These are phyloP conservation scores for Panzeria rudis DNA, from an alignment of 2,888 invertebrate species.

Conservation along the genomic window DNA sequence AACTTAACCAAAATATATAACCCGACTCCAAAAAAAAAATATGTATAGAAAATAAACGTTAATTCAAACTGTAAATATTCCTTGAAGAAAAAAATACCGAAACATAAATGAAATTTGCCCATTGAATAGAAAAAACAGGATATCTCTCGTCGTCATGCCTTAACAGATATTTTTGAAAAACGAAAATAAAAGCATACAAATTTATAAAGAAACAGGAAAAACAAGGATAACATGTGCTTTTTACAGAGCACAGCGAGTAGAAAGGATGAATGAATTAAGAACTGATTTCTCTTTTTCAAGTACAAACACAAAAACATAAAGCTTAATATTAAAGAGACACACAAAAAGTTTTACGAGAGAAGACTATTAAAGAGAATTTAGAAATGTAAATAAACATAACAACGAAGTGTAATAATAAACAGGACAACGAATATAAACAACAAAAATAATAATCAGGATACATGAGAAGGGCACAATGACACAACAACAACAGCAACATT, in stretches of 20 bases:
- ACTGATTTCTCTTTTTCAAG: not conserved
- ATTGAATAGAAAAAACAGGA: not conserved
- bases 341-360: not conserved
- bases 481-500: not conserved
- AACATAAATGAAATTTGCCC: not conserved
- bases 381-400: constrained; percentile 12
- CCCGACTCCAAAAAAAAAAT: not conserved
- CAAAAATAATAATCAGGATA: constrained; percentile 16
- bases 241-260: constrained; percentile 1
- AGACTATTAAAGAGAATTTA: constrained; percentile 1
- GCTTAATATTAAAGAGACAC: constrained; percentile 17
- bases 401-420: constrained; percentile 30
- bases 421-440: constrained; percentile 23
- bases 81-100: not conserved
- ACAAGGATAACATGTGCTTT: constrained; percentile 69
- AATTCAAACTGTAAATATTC: not conserved
- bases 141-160: not conserved
- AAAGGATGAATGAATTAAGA: constrained; percentile 49
- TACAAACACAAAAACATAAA: constrained; percentile 11
- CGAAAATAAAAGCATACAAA: constrained; percentile 4
- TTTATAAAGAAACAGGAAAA: constrained; percentile 47
- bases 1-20: not conserved
- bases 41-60: not conserved
- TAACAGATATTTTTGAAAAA: not conserved
- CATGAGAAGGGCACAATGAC: not conserved